Base-by-base conservation (phyloP, 2,113 vertebrate genomes). In the Oryzias woworae region DNA sequence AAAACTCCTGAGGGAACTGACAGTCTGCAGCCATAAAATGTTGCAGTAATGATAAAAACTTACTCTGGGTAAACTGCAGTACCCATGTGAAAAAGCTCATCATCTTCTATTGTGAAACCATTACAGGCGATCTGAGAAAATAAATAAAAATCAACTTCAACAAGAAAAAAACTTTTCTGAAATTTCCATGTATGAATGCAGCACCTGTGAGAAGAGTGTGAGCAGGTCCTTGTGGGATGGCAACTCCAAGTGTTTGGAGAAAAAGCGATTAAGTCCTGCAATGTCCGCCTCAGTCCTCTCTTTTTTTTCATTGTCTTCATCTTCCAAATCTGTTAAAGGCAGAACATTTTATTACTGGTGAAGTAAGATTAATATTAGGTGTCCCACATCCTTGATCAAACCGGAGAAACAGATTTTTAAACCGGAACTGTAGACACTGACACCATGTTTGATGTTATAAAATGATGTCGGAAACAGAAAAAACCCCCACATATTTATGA, bases 51-150 rank as follows among this genome's bases (percentile, higher is more conserved):
- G 10, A 36, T 36, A 36, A 36, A 36, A 13, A 26, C 92, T 88
- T 94, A 99, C 97, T 98, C 95, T 26, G 97, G 97, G 82, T 98
- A 99, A 81, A 99, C 80, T 2, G 97, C 96, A 47, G 96, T 96
- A 52, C 97, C 97, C 77, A 99, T 68, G 63, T 97, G 95, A 56
- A 93, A 96, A 53, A 99, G 93, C 46, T 98, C 96, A 79, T 98
- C 97, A 12, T 99, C 97, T 82, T 99, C 97, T 60, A 98, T 92
- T 2, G 95, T 96, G 87, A 99, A 99, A 53, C 97, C 96, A 56
- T 99, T 99, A 75, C 97, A 99, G 81, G 96, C 94, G 47, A 98
- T 95, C 97, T 97, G 84, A 45, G 5, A 17, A 45, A 45, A 45
- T 17, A 44, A 44, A 45, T 45, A 2, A n/a, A 44, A 17, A 42